Evolutionary conservation across 2,113 vertebrate species (phyloP).

Genomic region (Brachypteracias leptosomus): DNA sequence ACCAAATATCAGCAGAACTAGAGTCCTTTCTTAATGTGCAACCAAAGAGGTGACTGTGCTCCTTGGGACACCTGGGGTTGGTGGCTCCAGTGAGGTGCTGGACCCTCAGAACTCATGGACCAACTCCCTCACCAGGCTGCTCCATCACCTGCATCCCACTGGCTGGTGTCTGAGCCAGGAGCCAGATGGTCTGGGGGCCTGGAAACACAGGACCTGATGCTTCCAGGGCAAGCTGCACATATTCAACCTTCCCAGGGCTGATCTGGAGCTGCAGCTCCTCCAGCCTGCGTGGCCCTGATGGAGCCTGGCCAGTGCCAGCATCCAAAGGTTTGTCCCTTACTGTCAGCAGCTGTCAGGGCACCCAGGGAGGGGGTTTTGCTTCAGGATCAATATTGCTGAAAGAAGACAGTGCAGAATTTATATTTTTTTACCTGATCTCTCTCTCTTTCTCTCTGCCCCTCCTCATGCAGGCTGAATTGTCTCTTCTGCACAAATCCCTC

Average conservation of each 20-base stretch:
- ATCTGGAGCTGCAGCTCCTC: background rate
- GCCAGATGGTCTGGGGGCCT: slow-evolving; percentile 35
- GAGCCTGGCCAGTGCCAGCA: slow-evolving; percentile 20
- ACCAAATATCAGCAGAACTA: background rate
- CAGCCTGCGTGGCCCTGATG: background rate
- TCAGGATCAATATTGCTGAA: background rate
- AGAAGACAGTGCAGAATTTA: background rate
- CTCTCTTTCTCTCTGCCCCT: background rate
- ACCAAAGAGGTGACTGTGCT: background rate
- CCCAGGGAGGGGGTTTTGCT: background rate
- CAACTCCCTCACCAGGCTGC: background rate
- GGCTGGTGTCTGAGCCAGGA: background rate
- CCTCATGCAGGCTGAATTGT: background rate
- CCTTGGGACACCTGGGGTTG: accelerated
- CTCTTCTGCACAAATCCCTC: background rate
- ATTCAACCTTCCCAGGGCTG: background rate
- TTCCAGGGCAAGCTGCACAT: slow-evolving; percentile 33
- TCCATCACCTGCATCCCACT: background rate
- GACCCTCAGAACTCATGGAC: background rate
- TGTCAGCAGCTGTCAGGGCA: background rate
- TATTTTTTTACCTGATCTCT: accelerated
- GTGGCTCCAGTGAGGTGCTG: background rate
- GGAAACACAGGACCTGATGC: background rate
- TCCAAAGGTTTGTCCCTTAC: slow-evolving; percentile 18
- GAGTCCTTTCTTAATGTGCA: accelerated